Conservation (phyloP, 2,888 invertebrate genomes). For the Melolontha melolontha region DNA sequence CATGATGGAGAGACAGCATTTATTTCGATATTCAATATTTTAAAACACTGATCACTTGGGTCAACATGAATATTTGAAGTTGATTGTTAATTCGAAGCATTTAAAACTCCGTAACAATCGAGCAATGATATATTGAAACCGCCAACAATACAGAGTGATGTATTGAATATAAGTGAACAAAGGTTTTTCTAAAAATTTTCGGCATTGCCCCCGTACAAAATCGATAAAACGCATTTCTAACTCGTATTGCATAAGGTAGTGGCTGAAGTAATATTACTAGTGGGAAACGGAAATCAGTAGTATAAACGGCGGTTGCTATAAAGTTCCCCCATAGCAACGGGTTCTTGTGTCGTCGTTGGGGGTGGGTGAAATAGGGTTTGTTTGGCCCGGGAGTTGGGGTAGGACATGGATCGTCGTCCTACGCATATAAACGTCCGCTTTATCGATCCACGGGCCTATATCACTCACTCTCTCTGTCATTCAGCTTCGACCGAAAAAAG, state of each 20-base stretch:
- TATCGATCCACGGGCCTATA: constrained; percentile 52
- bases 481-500: neutral
- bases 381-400: constrained; percentile 61
- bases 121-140: no score
- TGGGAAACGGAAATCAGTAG: constrained; percentile 29
- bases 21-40: no score
- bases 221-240: constrained; percentile 40
- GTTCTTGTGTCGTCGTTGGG: constrained; percentile 50
- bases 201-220: neutral
- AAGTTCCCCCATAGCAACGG: constrained; percentile 59
- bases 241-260: constrained; percentile 33
- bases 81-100: no score
- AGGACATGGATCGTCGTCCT: constrained; percentile 58
- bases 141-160: no score
- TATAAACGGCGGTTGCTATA: constrained; percentile 54
- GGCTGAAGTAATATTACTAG: constrained; percentile 6
- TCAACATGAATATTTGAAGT: no score
- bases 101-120: no score
- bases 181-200: no score
- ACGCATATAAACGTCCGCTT: constrained; percentile 55
- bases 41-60: no score
- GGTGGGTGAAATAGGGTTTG: constrained; percentile 55
- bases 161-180: no score
- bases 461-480: constrained; percentile 15
- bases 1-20: no score